Conservation (phyloP, 2,113 vertebrate species). For the Eidolon helvum region DNA sequence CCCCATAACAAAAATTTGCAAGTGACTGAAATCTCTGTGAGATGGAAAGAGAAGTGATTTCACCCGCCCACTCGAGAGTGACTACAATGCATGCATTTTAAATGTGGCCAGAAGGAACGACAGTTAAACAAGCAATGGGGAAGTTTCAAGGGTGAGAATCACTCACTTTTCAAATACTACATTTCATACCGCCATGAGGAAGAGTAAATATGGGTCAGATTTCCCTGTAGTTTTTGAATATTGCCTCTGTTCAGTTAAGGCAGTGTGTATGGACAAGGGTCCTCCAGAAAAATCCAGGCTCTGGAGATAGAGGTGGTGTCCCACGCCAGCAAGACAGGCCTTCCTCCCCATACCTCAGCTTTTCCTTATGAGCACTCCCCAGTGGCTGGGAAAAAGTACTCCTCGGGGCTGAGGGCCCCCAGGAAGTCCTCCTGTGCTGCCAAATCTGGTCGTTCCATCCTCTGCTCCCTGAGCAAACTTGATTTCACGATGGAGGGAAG, state of each 20-base stretch:
- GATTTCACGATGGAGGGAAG: background rate
- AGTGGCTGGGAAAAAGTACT: background rate
- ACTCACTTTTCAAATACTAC: background rate
- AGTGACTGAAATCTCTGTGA: background rate
- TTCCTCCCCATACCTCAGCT: background rate
- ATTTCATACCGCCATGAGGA: background rate
- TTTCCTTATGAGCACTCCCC: background rate
- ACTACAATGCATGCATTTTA: slow-evolving; percentile 19
- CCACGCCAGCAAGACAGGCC: background rate
- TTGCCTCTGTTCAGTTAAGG: background rate
- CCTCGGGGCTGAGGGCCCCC: rapidly evolving
- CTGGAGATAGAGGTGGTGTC: background rate
- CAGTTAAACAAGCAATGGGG: background rate
- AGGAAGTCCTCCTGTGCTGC: rapidly evolving
- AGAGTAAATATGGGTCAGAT: background rate
- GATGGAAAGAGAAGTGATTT: background rate
- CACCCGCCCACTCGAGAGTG: background rate
- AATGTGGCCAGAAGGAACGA: background rate
- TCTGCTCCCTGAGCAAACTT: background rate
- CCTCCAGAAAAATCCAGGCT: background rate
- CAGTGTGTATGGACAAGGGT: background rate
- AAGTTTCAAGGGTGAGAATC: background rate
- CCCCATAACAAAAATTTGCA: background rate
- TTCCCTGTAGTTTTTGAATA: background rate
- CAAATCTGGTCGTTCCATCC: background rate